Evolutionary conservation across 2,797 vertebrate species (phyloP).

Genomic region (Cetoscarus ocellatus): DNA sequence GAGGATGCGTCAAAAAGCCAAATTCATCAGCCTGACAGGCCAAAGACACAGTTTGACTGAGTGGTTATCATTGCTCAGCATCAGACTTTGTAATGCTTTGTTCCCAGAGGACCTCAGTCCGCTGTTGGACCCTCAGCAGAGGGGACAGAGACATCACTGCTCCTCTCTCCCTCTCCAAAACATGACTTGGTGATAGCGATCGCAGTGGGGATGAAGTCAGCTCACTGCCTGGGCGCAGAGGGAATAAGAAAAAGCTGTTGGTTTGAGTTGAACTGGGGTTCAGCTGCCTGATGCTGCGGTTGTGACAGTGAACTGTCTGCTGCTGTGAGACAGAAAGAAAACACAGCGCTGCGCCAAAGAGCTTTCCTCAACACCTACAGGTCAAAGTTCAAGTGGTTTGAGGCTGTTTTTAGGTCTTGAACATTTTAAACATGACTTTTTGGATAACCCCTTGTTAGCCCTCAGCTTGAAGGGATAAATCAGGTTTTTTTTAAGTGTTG

Average conservation of each 20-base stretch:
- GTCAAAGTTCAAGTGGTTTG: slow-evolving; percentile 36
- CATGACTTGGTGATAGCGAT: slow-evolving; percentile 11
- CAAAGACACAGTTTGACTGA: not conserved
- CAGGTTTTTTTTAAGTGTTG: no score
- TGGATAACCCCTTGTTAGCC: no score
- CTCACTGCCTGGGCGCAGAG: slow-evolving; percentile 4
- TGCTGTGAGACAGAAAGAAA: slow-evolving; percentile 33
- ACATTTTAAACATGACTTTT: no score
- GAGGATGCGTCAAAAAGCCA: no score
- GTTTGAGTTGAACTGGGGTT: slow-evolving; percentile 38
- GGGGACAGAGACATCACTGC: not conserved
- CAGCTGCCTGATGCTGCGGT: slow-evolving; percentile 24
- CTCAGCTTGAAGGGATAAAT: no score
- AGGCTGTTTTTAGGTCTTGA: not conserved
- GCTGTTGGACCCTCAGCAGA: slow-evolving; percentile 8
- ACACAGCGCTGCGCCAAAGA: slow-evolving; percentile 10
- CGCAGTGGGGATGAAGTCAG: slow-evolving; percentile 25
- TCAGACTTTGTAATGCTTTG: not conserved
- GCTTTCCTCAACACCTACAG: slow-evolving; percentile 15
- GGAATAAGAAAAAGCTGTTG: slow-evolving; percentile 25
- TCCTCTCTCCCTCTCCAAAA: slow-evolving; percentile 1
- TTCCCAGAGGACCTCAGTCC: not conserved
- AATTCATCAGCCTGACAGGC: not conserved
- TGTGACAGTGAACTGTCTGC: slow-evolving; percentile 39
- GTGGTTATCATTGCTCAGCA: not conserved